A percentile compares a stretch with the other conserved stretches of the same genome.
phyloP scores from a whole-genome alignment of 2,113 vertebrate species.

The Numida meleagris region DNA sequence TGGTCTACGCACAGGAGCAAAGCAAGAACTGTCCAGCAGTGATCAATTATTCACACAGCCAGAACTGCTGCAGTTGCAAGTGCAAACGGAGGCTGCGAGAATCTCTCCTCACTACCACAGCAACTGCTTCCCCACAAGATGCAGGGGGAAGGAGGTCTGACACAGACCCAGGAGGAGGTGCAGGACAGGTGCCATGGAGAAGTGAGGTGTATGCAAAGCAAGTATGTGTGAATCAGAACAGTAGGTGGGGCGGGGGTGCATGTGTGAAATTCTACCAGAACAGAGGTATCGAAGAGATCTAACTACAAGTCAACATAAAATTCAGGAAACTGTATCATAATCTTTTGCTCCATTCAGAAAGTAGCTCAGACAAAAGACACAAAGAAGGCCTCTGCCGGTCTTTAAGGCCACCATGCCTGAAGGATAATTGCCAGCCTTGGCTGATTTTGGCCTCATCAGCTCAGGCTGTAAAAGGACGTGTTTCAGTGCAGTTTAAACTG shows the following conservation, averaged over 20 bases:
- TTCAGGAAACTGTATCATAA: rapidly evolving
- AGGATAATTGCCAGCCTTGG: not conserved
- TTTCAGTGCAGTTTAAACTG: not conserved
- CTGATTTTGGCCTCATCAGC: not conserved
- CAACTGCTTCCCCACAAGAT: not conserved
- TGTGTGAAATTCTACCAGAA: not conserved
- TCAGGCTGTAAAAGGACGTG: not conserved
- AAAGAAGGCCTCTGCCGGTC: not conserved
- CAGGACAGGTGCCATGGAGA: not conserved
- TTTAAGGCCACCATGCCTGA: not conserved
- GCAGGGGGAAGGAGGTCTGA: not conserved
- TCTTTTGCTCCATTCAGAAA: not conserved
- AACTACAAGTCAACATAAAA: not conserved
- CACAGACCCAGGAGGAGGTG: not conserved
- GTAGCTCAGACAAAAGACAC: not conserved
- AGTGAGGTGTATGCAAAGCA: not conserved
- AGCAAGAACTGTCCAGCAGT: not conserved
- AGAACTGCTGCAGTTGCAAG: not conserved
- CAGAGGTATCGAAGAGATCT: not conserved
- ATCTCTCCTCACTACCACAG: not conserved
- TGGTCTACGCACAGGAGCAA: not conserved
- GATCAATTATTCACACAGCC: not conserved
- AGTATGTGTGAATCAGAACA: not conserved
- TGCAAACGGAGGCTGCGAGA: not conserved
- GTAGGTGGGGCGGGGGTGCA: not conserved